phyloP scores from a whole-genome alignment of 37 sponge, comb jelly and placozoan genomes.

The Halisarca cf. caerulea region DNA sequence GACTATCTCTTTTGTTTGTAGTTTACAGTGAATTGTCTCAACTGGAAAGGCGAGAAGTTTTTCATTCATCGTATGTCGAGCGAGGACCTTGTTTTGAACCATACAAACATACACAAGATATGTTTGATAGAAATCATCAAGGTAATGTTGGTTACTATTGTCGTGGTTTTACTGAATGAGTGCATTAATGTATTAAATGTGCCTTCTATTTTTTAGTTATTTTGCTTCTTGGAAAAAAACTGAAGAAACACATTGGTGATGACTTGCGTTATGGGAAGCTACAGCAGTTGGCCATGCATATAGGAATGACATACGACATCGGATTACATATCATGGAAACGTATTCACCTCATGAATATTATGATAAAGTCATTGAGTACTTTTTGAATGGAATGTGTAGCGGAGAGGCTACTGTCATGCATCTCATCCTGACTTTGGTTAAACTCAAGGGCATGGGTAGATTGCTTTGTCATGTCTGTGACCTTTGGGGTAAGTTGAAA shows the following conservation, averaged over 20 bases:
- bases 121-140: no score
- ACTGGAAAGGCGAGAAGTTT: no score
- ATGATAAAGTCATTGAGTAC: not conserved
- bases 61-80: no score
- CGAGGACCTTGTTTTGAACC: no score
- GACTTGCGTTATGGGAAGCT: not conserved
- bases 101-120: no score
- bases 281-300: not conserved
- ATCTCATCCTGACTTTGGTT: not conserved
- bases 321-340: not conserved
- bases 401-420: not conserved
- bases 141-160: no score
- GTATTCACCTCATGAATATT: not conserved
- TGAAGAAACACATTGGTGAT: not conserved
- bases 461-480: constrained; percentile 2
- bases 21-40: no score
- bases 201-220: not conserved
- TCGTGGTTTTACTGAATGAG: no score
- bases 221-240: not conserved
- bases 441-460: not conserved
- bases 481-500: not conserved
- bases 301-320: not conserved
- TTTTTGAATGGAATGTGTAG: not conserved
- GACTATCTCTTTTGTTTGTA: no score
- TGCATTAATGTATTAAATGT: no score